Percentiles rank a stretch among this genome's conserved stretches.
These are phyloP conservation scores for Benthosema pterotum DNA, from an alignment of 2,797 vertebrate genomes.

Conservation along the genomic window DNA sequence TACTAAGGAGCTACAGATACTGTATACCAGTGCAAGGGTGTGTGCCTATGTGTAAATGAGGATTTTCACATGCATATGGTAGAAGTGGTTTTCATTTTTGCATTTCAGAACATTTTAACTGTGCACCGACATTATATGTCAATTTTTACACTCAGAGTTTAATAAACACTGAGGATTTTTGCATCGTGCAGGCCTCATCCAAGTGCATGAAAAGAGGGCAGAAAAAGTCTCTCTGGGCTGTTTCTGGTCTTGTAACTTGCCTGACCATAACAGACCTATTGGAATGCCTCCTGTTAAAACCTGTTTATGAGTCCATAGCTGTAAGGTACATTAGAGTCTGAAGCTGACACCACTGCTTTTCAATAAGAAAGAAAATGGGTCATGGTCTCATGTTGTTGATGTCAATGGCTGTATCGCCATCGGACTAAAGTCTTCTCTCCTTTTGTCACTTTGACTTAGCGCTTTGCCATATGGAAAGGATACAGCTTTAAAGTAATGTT, in stretches of 20 bases:
- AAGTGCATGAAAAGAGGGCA: constrained; percentile 43
- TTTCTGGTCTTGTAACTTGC: constrained; percentile 48
- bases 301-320: constrained; percentile 54
- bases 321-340: constrained; percentile 27
- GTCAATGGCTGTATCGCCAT: constrained; percentile 29
- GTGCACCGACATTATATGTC: too few relatives aligned
- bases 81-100: too few relatives aligned
- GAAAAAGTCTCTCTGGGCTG: constrained; percentile 29
- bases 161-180: too few relatives aligned
- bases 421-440: constrained; percentile 52
- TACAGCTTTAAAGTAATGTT: constrained; percentile 43
- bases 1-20: too few relatives aligned
- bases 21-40: too few relatives aligned
- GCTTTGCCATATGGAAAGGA: constrained; percentile 29
- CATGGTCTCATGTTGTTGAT: constrained; percentile 56
- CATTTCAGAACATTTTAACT: too few relatives aligned
- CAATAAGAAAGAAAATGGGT: constrained; percentile 56
- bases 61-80: too few relatives aligned
- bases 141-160: too few relatives aligned
- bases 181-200: constrained; percentile 16
- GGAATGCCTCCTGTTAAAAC: constrained; percentile 49
- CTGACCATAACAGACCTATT: constrained; percentile 36
- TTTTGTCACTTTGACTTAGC: constrained; percentile 52
- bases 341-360: constrained; percentile 52
- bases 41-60: too few relatives aligned